Evolutionary conservation across 2,888 invertebrate genomes (phyloP).

Genomic region (Drosophila setosimentum): DNA sequence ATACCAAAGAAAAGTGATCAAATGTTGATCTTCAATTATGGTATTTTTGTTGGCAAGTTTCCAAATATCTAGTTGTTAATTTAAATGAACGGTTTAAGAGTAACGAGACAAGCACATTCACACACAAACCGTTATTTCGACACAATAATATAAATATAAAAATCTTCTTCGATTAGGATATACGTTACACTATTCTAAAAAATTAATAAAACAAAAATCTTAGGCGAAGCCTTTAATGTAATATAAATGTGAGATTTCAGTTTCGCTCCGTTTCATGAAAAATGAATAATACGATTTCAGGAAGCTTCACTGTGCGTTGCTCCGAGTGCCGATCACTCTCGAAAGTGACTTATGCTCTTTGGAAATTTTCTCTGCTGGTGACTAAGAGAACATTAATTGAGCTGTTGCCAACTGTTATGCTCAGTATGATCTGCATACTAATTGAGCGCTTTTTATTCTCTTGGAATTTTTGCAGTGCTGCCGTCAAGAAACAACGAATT

Average conservation of each 20-base stretch:
- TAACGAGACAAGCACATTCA: not conserved
- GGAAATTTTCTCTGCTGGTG: not conserved
- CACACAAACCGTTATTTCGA: not conserved
- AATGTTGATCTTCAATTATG: not conserved
- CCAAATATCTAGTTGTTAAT: too few relatives aligned
- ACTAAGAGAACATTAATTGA: not conserved
- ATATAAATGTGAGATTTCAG: not conserved
- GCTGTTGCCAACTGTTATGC: slow-evolving; percentile 11
- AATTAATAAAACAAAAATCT: not conserved
- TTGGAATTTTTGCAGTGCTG: slow-evolving; percentile 24
- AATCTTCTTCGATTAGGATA: not conserved
- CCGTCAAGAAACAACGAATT: not conserved
- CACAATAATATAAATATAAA: not conserved
- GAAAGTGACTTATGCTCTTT: slow-evolving; percentile 4
- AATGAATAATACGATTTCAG: too few relatives aligned
- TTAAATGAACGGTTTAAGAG: not conserved
- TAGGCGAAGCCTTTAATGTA: too few relatives aligned
- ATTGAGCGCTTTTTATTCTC: slow-evolving; percentile 10
- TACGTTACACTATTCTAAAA: not conserved
- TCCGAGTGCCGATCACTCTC: not conserved
- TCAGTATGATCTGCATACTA: slow-evolving; percentile 27
- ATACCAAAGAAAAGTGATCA: slow-evolving; percentile 65
- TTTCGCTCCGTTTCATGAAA: too few relatives aligned
- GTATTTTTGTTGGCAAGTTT: not conserved
- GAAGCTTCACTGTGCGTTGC: slow-evolving; percentile 7